Conservation (phyloP, 2,888 invertebrate species). For the Heteromyza rotundicornis region DNA sequence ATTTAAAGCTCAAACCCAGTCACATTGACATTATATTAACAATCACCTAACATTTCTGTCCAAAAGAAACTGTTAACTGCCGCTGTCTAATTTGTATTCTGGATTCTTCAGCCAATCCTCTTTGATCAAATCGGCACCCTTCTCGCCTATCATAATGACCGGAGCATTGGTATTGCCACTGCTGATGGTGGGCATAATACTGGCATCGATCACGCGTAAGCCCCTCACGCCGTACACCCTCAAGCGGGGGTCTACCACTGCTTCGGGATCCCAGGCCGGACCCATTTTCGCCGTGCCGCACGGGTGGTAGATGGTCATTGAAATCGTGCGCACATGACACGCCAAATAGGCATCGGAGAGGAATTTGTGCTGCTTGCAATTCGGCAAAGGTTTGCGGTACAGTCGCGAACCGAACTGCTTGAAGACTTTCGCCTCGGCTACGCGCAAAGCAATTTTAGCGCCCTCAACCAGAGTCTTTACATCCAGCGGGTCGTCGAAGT, state of each 20-base stretch:
- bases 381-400: slow-evolving; percentile 78
- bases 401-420: slow-evolving; percentile 80
- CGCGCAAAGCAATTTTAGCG: slow-evolving; percentile 74
- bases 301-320: slow-evolving; percentile 91
- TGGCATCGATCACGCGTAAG: slow-evolving; percentile 83
- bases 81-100: slow-evolving; percentile 46
- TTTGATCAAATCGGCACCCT: slow-evolving; percentile 85
- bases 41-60: slow-evolving; percentile 16
- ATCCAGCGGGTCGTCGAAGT: slow-evolving; percentile 82
- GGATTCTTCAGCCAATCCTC: slow-evolving; percentile 74
- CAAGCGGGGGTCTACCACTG: slow-evolving; percentile 82
- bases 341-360: slow-evolving; percentile 84
- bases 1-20: neutral
- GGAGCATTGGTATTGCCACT: slow-evolving; percentile 92
- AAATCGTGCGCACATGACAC: slow-evolving; percentile 83
- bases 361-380: slow-evolving; percentile 75
- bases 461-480: slow-evolving; percentile 84
- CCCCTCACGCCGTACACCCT: slow-evolving; percentile 79
- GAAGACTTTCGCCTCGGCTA: slow-evolving; percentile 79
- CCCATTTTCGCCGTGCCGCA: slow-evolving; percentile 91
- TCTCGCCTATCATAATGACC: slow-evolving; percentile 90
- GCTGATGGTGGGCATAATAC: slow-evolving; percentile 87
- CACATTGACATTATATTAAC: too few species aligned
- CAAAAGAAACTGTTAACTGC: slow-evolving; percentile 37
- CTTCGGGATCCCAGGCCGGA: slow-evolving; percentile 75